A percentile compares a stretch with the other conserved stretches of the same genome.
Evolutionary conservation across 2,888 invertebrate species (phyloP).

Genomic region (Pinctada fucata): DNA sequence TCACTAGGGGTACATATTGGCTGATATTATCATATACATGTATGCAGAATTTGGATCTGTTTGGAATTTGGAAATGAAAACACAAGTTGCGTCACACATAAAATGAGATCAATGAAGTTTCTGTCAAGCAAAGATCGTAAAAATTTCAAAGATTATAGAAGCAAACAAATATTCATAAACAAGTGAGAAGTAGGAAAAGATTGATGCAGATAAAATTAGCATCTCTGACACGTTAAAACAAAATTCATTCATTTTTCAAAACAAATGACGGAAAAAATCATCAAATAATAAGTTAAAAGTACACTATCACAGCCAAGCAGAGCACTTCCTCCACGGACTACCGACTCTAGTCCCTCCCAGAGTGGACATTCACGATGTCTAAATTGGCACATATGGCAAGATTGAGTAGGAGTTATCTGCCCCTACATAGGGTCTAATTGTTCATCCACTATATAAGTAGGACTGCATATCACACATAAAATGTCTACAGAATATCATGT

Average conservation of each 20-base stretch:
- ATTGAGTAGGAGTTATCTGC: conserved; percentile 13
- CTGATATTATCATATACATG: too few relatives aligned
- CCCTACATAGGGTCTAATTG: not conserved
- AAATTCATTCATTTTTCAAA: not conserved
- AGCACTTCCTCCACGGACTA: conserved; percentile 48
- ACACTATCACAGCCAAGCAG: conserved; percentile 63
- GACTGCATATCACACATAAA: too few relatives aligned
- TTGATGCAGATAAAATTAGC: not conserved
- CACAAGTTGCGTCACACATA: too few relatives aligned
- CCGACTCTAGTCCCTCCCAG: conserved; percentile 14
- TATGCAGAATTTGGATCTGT: too few relatives aligned
- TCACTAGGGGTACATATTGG: too few relatives aligned
- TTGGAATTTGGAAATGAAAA: too few relatives aligned
- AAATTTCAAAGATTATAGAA: too few relatives aligned
- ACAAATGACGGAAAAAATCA: not conserved
- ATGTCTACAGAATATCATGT: too few relatives aligned
- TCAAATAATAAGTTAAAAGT: conserved; percentile 9
- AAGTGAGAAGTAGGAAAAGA: too few relatives aligned
- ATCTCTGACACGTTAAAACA: not conserved
- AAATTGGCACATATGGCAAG: conserved; percentile 34
- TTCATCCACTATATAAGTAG: not conserved
- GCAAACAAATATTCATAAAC: too few relatives aligned
- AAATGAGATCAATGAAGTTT: too few relatives aligned
- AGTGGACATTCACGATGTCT: conserved; percentile 4
- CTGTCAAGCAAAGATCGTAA: too few relatives aligned